Evolutionary conservation across 2,797 vertebrate genomes (phyloP), one percentile per base, ranked within the genome.

Genomic region (Cuniculus paca): DNA sequence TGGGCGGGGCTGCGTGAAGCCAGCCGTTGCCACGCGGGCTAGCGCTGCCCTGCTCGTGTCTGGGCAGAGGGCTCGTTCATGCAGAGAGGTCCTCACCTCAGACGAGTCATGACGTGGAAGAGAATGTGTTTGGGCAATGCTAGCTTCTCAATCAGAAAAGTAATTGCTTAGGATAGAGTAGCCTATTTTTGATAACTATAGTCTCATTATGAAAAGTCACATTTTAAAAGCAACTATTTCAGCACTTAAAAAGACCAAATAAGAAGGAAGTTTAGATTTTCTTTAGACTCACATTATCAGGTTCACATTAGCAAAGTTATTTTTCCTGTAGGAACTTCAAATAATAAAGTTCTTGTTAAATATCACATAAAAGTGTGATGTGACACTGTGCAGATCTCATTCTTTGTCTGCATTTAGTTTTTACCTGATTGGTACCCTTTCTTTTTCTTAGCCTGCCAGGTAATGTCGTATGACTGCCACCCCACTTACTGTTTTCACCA

Each of bases 121-220:
- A 68, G 31, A 72, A 48, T 9, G 13, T 45, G 10, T 54, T 74
- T n/a, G 78, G 50, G n/a, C 34, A 72, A 4, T 54, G 22, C 72
- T 82, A 50, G 28, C 65, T 94, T 79, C n/a, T 22, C 60, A 70
- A 31, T 82, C 52, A 56, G 60, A 48, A 16, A 12, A 68, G 31
- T 45, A 74, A 45, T 42, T 52, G 39, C 72, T 72, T 13, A 82
- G 58, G 17, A 2, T 17, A 84, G 28, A 45, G 45, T 56, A 56
- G 20, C 22, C 65, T 70, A 0, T 75, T 42, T 79, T 74, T n/a
- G 61, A 24, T 83, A 78, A 72, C 65, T 52, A 52, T 83, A 5
- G 87, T 84, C 52, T 95, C 48, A 58, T 82, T 86, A 70, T n/a
- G 56, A 90, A 52, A 93, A 81, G 65, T 91, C 42, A 75, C n/a